Evolutionary conservation across 2,113 vertebrate genomes (phyloP).

Genomic region (Chauna torquata): DNA sequence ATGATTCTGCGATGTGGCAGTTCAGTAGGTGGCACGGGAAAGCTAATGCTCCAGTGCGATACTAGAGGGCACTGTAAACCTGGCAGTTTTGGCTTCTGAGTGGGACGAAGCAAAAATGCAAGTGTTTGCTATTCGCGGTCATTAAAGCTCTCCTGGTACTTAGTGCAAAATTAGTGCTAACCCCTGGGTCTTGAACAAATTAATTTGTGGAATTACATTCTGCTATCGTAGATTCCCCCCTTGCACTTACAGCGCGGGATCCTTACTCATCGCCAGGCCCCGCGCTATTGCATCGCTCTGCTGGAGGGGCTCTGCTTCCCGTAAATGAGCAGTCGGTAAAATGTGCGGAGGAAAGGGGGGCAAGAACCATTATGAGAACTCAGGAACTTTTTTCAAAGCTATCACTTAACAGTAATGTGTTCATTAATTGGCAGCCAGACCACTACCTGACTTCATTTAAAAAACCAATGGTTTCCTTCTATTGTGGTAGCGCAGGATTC

Average conservation of each 20-base stretch:
- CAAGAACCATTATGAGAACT: neutral
- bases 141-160: slow-evolving; percentile 35
- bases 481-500: neutral
- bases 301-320: neutral
- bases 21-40: neutral
- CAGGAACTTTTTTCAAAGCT: neutral
- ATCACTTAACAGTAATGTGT: slow-evolving; percentile 36
- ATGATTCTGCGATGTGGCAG: neutral
- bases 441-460: slow-evolving; percentile 11
- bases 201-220: slow-evolving; percentile 25
- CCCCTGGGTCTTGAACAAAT: slow-evolving; percentile 26
- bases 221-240: neutral
- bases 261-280: neutral
- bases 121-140: slow-evolving; percentile 24
- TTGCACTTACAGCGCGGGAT: neutral
- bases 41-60: slow-evolving; percentile 39
- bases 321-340: accelerated
- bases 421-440: slow-evolving; percentile 47
- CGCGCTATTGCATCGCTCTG: neutral
- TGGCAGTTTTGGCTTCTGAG: slow-evolving; percentile 42
- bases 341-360: neutral
- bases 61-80: slow-evolving; percentile 72
- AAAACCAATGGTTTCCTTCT: neutral
- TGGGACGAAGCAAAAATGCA: neutral
- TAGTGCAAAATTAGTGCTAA: slow-evolving; percentile 8